Conservation (phyloP, 2,797 vertebrate genomes). For the Channallabes apus region DNA sequence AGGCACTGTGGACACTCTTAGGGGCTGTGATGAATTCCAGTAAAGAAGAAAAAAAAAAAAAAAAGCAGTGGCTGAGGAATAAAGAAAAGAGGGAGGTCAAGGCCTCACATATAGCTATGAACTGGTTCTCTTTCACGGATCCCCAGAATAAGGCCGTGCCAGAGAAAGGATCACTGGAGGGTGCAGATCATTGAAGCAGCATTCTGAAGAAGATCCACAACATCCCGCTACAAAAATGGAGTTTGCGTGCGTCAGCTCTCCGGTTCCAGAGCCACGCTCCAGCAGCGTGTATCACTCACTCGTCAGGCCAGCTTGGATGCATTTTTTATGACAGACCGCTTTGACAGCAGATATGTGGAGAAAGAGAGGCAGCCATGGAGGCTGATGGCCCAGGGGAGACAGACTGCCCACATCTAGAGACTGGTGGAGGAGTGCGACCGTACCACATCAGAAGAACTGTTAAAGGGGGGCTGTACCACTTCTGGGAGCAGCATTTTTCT, state of each 20-base stretch:
- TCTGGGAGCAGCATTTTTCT: background rate
- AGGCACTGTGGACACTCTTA: background rate
- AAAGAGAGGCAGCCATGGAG: conserved; percentile 23
- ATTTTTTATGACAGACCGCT: conserved; percentile 37
- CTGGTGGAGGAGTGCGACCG: conserved; percentile 1
- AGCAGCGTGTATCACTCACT: conserved; percentile 11
- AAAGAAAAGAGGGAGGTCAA: conserved; percentile 6
- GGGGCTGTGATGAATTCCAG: background rate
- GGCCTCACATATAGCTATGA: background rate
- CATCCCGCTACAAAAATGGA: conserved; percentile 21
- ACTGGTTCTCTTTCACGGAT: background rate
- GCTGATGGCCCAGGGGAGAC: conserved; percentile 39
- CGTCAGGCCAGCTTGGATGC: conserved; percentile 28
- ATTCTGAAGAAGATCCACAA: conserved; percentile 11
- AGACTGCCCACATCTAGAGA: conserved; percentile 29
- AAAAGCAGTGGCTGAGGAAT: background rate
- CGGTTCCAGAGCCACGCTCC: background rate
- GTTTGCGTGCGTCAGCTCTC: conserved; percentile 9
- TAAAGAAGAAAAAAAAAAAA: background rate
- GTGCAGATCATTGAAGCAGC: background rate
- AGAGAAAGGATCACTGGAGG: background rate
- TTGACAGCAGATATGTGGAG: conserved; percentile 38
- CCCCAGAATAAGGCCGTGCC: background rate
- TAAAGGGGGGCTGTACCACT: conserved; percentile 27
- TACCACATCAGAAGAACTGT: conserved; percentile 24